phyloP scores from a whole-genome alignment of 2,797 vertebrate species.

The Danio tinwini region DNA sequence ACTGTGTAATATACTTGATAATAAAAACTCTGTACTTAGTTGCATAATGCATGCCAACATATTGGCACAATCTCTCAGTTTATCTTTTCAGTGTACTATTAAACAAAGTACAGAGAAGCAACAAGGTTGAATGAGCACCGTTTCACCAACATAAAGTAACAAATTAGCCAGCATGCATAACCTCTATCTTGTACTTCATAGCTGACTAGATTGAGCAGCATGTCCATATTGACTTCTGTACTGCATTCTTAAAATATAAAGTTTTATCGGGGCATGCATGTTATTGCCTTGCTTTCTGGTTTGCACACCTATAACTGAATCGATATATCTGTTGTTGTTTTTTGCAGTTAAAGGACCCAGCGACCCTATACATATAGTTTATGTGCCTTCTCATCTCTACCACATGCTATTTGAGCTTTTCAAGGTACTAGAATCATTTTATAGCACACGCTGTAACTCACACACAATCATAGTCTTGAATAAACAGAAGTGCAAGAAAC shows the following conservation, averaged over 20 bases:
- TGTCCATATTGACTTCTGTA: neutral
- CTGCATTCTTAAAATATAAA: neutral
- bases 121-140: constrained; percentile 21
- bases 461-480: neutral
- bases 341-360: constrained; percentile 82
- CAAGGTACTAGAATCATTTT: constrained; percentile 83
- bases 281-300: neutral
- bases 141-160: constrained; percentile 24
- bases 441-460: neutral
- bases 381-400: constrained; percentile 97
- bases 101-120: neutral
- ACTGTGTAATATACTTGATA: constrained; percentile 1
- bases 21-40: constrained; percentile 12
- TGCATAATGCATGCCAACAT: constrained; percentile 19
- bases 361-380: constrained; percentile 89
- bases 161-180: constrained; percentile 38
- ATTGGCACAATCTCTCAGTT: constrained; percentile 7
- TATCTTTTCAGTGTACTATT: neutral
- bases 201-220: neutral
- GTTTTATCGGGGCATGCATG: neutral
- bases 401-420: constrained; percentile 99
- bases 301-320: neutral
- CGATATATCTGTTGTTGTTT: constrained; percentile 38
- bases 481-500: neutral
- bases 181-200: constrained; percentile 6